Evolutionary conservation across 2,113 vertebrate species (phyloP).

Genomic region (Serinus canaria): DNA sequence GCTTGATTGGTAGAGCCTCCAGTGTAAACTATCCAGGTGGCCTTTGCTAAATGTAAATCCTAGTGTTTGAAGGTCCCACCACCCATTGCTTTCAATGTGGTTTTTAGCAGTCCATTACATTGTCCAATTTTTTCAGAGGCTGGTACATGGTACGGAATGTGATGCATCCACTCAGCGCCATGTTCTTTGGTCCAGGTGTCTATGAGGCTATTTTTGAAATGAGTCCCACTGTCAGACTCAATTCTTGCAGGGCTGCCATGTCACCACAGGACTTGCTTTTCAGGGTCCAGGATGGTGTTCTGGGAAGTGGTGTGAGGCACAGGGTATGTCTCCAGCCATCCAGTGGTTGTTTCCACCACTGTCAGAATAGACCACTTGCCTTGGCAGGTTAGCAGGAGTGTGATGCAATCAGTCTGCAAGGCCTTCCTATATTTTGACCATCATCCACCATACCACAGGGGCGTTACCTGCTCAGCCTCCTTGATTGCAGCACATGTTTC

Average conservation of each 20-base stretch:
- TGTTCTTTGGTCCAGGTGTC: not conserved
- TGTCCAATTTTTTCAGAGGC: not conserved
- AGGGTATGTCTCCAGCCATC: not conserved
- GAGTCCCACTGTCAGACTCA: not conserved
- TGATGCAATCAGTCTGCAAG: not conserved
- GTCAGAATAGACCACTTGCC: not conserved
- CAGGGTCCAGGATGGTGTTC: not conserved
- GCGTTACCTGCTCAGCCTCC: not conserved
- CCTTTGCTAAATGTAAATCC: not conserved
- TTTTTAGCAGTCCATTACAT: not conserved
- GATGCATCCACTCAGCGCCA: not conserved
- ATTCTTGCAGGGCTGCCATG: not conserved
- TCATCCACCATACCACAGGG: not conserved
- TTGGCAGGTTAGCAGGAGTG: not conserved
- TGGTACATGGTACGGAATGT: not conserved
- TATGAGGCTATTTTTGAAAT: not conserved
- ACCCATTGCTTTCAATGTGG: not conserved
- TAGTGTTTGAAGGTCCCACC: not conserved
- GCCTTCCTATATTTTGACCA: not conserved
- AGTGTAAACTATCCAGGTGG: not conserved
- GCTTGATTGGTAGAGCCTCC: not conserved
- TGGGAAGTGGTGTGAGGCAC: not conserved
- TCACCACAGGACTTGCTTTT: not conserved
- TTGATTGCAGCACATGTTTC: not conserved
- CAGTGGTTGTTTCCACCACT: not conserved